These are phyloP conservation scores for Himantopus leucocephalus DNA, from an alignment of 2,113 vertebrate genomes.

Conservation along the genomic window DNA sequence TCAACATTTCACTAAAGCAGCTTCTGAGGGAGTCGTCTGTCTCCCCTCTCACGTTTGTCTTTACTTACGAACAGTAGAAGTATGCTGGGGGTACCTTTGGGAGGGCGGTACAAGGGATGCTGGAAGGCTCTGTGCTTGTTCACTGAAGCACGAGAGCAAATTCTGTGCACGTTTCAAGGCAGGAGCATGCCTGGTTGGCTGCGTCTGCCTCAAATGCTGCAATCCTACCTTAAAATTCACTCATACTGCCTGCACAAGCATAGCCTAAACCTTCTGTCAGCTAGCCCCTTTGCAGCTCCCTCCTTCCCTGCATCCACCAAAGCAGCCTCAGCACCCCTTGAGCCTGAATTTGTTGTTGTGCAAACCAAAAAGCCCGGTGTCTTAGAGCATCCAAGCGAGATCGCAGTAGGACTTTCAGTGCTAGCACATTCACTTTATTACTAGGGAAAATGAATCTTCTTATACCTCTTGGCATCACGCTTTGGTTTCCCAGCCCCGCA, in stretches of 20 bases:
- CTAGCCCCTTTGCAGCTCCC: background rate
- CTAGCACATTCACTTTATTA: background rate
- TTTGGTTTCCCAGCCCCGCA: background rate
- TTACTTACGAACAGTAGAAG: background rate
- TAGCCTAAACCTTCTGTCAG: background rate
- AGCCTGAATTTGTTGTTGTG: background rate
- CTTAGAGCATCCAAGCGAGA: background rate
- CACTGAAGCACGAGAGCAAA: background rate
- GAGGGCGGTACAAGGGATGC: background rate
- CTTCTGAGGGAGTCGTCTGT: background rate
- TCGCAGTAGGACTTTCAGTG: background rate
- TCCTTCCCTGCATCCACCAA: background rate
- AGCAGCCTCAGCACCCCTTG: background rate
- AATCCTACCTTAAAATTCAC: background rate
- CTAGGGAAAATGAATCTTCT: background rate
- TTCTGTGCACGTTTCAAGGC: background rate
- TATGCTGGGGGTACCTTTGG: background rate
- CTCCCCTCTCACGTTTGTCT: background rate
- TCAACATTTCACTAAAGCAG: background rate
- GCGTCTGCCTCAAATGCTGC: background rate
- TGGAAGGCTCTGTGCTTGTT: background rate
- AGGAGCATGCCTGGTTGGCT: background rate
- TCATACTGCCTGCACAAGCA: background rate
- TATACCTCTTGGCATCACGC: background rate
- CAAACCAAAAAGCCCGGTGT: background rate